Percentiles rank a stretch among this genome's conserved stretches.
phyloP scores from a whole-genome alignment of 2,888 invertebrate genomes.

The Diarsia brunnea region DNA sequence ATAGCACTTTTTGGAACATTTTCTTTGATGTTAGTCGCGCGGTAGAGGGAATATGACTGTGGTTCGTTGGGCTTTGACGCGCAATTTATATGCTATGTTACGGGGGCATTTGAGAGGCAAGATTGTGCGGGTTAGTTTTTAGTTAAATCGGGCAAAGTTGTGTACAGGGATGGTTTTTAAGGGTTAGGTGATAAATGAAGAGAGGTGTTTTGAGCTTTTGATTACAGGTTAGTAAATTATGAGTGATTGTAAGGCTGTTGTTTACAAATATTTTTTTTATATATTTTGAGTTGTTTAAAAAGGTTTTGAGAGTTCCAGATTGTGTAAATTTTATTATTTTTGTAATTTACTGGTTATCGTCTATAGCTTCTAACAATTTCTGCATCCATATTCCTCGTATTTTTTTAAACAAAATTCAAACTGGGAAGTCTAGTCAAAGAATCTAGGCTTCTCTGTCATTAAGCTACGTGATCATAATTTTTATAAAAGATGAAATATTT shows the following conservation, averaged over 20 bases:
- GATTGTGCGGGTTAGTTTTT: conserved; percentile 30
- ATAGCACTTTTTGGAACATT: conserved; percentile 81
- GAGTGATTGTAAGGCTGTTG: not conserved
- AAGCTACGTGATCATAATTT: not conserved
- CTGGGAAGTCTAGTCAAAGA: not conserved
- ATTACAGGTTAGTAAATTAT: not conserved
- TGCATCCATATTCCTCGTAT: not conserved
- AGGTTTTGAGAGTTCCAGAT: not conserved
- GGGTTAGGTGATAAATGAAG: not conserved
- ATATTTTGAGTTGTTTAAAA: not conserved
- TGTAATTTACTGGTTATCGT: not conserved
- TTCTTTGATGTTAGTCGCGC: conserved; percentile 77
- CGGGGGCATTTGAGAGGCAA: conserved; percentile 58
- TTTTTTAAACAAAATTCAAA: not conserved
- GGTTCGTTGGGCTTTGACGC: conserved; percentile 73
- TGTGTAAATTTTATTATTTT: not conserved
- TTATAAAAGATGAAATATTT: not conserved
- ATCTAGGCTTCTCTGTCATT: not conserved
- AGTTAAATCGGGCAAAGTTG: conserved; percentile 27
- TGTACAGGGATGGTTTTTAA: conserved; percentile 16
- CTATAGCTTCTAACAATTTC: not conserved
- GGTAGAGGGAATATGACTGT: conserved; percentile 90
- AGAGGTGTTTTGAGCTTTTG: not conserved
- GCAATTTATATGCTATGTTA: conserved; percentile 82
- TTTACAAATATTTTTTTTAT: not conserved